A percentile compares a stretch with the other conserved stretches of the same genome.
These are phyloP conservation scores for Pachypeltis micranthus DNA, from an alignment of 1,140 invertebrate genomes.

Conservation along the genomic window DNA sequence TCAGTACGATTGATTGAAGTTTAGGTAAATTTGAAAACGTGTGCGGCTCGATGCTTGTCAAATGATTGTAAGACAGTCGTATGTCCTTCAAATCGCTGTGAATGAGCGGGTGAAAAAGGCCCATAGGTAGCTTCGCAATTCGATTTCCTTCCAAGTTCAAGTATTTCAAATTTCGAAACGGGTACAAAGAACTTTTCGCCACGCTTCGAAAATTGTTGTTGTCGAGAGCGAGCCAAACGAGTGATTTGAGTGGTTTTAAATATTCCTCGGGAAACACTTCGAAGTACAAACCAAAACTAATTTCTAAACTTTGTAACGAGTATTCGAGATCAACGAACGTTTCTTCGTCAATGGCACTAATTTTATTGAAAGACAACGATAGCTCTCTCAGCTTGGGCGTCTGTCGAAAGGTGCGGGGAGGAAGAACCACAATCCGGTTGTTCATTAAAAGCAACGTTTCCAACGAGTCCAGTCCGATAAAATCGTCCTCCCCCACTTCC, in stretches of 20 bases:
- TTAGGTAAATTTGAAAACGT: conserved; percentile 51
- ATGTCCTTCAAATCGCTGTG: conserved; percentile 66
- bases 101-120: conserved; percentile 51
- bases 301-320: conserved; percentile 67
- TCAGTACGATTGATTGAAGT: conserved; percentile 55
- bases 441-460: conserved; percentile 71
- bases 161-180: conserved; percentile 61
- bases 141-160: conserved; percentile 78
- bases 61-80: conserved; percentile 58
- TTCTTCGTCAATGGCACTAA: conserved; percentile 60
- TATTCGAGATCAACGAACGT: conserved; percentile 60
- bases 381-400: conserved; percentile 64
- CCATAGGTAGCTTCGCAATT: conserved; percentile 46
- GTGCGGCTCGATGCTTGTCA: conserved; percentile 44
- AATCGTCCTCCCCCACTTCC: conserved; percentile 54
- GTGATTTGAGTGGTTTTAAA: conserved; percentile 51
- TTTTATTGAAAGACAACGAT: conserved; percentile 76
- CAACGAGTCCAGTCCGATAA: conserved; percentile 59
- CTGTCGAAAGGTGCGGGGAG: conserved; percentile 55
- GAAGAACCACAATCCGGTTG: conserved; percentile 66
- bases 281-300: conserved; percentile 69
- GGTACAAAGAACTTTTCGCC: conserved; percentile 45
- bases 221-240: conserved; percentile 76
- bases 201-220: conserved; percentile 72
- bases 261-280: conserved; percentile 63